Percentiles rank a stretch among this genome's conserved stretches.
These are phyloP conservation scores for Passer montanus DNA, from an alignment of 2,113 vertebrate species.

Conservation along the genomic window DNA sequence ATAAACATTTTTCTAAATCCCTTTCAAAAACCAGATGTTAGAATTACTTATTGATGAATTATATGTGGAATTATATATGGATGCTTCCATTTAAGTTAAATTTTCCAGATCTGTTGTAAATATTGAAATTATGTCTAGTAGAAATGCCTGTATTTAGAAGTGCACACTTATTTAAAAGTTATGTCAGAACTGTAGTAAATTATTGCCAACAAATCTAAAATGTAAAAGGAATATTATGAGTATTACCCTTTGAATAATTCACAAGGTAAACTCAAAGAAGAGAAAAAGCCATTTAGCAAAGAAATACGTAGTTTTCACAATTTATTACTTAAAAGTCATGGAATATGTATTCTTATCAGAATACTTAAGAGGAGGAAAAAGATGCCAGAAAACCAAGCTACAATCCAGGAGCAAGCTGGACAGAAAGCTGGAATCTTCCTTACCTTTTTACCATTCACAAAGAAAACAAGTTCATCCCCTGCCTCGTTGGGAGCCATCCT, in stretches of 20 bases:
- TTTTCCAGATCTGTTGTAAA: neutral
- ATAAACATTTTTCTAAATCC: neutral
- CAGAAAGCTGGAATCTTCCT: slow-evolving; percentile 10
- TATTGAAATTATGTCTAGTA: neutral
- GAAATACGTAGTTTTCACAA: neutral
- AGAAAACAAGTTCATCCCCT: slow-evolving; percentile 85
- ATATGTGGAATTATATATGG: neutral
- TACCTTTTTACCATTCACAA: slow-evolving; percentile 97
- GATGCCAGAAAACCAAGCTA: neutral
- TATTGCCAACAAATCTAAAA: neutral
- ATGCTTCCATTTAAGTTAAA: neutral
- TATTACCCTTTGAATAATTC: neutral
- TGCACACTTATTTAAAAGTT: neutral
- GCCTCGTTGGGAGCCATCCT: slow-evolving; percentile 26
- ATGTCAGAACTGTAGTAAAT: neutral
- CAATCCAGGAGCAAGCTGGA: neutral
- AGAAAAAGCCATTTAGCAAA: neutral
- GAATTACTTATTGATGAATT: neutral
- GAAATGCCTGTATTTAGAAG: neutral
- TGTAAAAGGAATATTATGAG: neutral
- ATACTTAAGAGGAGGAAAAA: neutral
- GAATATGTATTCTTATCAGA: neutral
- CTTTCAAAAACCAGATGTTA: neutral
- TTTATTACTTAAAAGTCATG: neutral
- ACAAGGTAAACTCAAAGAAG: neutral